Base-by-base conservation (phyloP, 2,888 invertebrate genomes). In the Habroteleia sp. region DNA sequence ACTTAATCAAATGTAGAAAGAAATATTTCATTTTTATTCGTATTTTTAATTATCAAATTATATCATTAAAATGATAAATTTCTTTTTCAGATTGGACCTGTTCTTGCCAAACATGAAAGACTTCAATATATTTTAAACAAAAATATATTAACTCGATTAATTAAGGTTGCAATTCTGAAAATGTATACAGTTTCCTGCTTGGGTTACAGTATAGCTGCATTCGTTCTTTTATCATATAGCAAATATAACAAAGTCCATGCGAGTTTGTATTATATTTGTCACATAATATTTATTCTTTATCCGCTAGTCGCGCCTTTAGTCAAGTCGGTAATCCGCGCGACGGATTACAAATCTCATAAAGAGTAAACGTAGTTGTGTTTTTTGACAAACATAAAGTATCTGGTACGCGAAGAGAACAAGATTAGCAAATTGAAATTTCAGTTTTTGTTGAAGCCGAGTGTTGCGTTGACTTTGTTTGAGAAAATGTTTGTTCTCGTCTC, bases 191-290 rank as follows among this genome's bases (percentile, higher is more conserved):
- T 94, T 35, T 90, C 95, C 4, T 95, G 94, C 80, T 95, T 96
- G 93, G 96, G 96, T 4, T 96, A 94, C 91, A 94, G 94, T 80
- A 88, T 96, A 35, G 89, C 92, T 5, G 94, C 95, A 0, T 96
- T 96, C 82, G 92, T 92, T 33, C 90, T 94, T 1, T 91, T 96
- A 73, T 92, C 92, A 2, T 93, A 91, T 79, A 88, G 91, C 0
- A 93, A 92, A 77, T 96, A 95, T 91, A 91, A 91, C 88, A 86
- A 84, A 0, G 91, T 94, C 0, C 94, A 92, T 80, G 79, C 85
- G 0, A 91, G 92, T 29, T 89, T 94, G 1, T 92, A 93, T 84
- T 95, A 93, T 82, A 92, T 92, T 14, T 95, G 95, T 0, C 92
- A 93, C 52, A 50, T 94, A 4, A 79, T 94, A 8, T 94, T 94